These are phyloP conservation scores for Hydrophis major DNA, from an alignment of 2,797 vertebrate genomes.

Conservation along the genomic window DNA sequence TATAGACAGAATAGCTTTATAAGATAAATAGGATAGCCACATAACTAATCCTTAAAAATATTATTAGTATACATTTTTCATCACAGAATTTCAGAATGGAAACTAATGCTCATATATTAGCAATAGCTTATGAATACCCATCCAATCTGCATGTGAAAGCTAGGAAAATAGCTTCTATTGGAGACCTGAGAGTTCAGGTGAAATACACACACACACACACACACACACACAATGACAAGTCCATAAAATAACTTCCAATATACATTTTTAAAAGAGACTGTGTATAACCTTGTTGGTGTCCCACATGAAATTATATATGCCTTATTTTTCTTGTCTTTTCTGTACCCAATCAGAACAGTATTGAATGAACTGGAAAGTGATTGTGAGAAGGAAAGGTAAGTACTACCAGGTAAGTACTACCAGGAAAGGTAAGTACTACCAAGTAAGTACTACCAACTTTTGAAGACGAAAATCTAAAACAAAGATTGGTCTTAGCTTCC, in stretches of 20 bases:
- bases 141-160: not conserved
- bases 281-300: not conserved
- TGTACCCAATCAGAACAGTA: not conserved
- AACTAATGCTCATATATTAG: not conserved
- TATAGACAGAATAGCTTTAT: not conserved
- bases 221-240: too few species aligned
- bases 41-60: not conserved
- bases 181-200: too few species aligned
- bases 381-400: not conserved
- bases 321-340: not conserved
- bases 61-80: not conserved
- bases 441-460: not conserved
- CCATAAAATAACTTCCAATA: not conserved
- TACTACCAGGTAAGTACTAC: not conserved
- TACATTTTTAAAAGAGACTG: not conserved
- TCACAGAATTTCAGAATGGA: not conserved
- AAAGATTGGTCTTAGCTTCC: not conserved
- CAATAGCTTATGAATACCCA: not conserved
- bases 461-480: constrained; percentile 10
- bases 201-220: not conserved
- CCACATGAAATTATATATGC: not conserved
- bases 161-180: not conserved
- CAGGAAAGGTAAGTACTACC: not conserved
- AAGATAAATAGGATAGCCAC: not conserved
- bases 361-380: not conserved